Evolutionary conservation across 1,140 invertebrate genomes (phyloP).

Genomic region (Galleria mellonella): DNA sequence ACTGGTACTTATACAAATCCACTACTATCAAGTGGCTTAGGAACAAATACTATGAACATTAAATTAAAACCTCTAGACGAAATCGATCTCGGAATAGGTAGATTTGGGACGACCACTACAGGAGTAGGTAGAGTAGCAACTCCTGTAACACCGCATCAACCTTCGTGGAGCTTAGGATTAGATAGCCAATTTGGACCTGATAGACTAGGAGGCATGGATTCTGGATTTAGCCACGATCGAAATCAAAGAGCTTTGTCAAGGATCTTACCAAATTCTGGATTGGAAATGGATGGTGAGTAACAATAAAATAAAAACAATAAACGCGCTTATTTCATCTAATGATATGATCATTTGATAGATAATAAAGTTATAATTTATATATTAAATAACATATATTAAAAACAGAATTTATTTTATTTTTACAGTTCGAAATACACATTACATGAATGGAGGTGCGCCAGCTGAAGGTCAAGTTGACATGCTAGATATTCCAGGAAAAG

Average conservation of each 20-base stretch:
- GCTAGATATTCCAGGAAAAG: slow-evolving; percentile 94
- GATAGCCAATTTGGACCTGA: slow-evolving; percentile 78
- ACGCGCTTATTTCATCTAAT: not conserved
- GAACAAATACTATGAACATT: slow-evolving; percentile 74
- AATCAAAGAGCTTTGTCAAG: slow-evolving; percentile 73
- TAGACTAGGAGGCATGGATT: slow-evolving; percentile 72
- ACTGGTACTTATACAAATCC: slow-evolving; percentile 78
- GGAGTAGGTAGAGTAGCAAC: slow-evolving; percentile 76
- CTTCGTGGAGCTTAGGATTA: slow-evolving; percentile 74
- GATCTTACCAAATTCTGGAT: slow-evolving; percentile 65
- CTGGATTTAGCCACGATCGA: slow-evolving; percentile 74
- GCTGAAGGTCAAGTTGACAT: slow-evolving; percentile 86
- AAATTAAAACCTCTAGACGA: slow-evolving; percentile 82
- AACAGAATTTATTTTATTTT: slow-evolving; percentile 9
- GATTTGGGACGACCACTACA: slow-evolving; percentile 63
- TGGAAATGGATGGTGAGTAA: slow-evolving; percentile 75
- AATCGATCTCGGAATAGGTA: slow-evolving; percentile 77
- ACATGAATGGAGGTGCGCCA: slow-evolving; percentile 69
- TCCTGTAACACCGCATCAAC: slow-evolving; percentile 77
- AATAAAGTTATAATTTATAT: not conserved
- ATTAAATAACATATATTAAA: too few species aligned
- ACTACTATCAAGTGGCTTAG: slow-evolving; percentile 67
- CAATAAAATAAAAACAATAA: not conserved
- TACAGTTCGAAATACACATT: slow-evolving; percentile 68
- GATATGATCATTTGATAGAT: not conserved